phyloP scores from a whole-genome alignment of 1,140 invertebrate species.

The Holotrichia oblita region DNA sequence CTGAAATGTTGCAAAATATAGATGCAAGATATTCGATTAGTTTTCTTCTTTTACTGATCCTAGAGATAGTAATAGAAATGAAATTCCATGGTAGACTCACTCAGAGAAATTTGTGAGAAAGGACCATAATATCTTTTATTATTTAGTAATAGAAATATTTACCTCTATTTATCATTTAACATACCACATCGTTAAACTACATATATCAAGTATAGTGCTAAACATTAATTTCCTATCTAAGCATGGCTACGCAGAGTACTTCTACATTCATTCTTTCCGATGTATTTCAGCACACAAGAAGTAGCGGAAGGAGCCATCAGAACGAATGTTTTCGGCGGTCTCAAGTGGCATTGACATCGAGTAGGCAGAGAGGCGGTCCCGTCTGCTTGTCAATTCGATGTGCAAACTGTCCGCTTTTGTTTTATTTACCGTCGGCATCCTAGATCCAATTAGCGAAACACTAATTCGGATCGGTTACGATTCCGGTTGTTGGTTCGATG shows the following conservation, averaged over 20 bases:
- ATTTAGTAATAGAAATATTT: too few relatives aligned
- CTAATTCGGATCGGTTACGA: constrained; percentile 32
- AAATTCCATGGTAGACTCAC: too few relatives aligned
- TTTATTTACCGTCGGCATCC: constrained; percentile 34
- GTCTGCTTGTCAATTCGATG: constrained; percentile 33
- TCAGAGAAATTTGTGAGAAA: too few relatives aligned
- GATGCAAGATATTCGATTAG: too few relatives aligned
- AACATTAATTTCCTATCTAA: not conserved
- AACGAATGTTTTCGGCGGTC: constrained; percentile 10
- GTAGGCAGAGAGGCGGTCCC: constrained; percentile 12
- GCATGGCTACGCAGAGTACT: too few relatives aligned
- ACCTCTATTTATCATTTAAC: too few relatives aligned
- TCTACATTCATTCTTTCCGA: not conserved
- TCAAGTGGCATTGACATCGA: constrained; percentile 34
- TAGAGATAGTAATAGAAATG: too few relatives aligned
- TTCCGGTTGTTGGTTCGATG: constrained; percentile 25
- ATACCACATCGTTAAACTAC: too few relatives aligned
- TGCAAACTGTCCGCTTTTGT: constrained; percentile 34
- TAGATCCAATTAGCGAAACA: constrained; percentile 32
- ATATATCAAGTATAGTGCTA: too few relatives aligned
- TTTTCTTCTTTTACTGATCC: too few relatives aligned
- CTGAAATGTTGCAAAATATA: too few relatives aligned
- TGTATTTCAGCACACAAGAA: not conserved
- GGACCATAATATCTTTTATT: too few relatives aligned
- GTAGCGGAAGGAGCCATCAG: not conserved